Conservation (phyloP, 2,113 vertebrate genomes). For the Brachyistius frenatus region DNA sequence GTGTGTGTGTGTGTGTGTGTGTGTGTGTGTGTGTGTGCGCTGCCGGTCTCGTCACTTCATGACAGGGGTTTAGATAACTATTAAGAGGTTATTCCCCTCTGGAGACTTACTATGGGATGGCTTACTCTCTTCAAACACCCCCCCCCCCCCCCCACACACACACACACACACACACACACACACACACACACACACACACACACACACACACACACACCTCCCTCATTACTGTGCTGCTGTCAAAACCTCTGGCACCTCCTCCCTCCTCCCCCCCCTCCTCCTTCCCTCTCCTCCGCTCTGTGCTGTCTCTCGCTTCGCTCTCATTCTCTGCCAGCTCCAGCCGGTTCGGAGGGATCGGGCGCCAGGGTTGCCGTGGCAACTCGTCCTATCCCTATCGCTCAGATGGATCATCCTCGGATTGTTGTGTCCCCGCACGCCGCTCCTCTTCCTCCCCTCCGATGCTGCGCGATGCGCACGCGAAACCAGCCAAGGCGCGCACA, state of each 20-base stretch:
- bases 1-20: not conserved
- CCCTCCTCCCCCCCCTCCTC: slow-evolving; percentile 1
- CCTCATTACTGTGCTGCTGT: slow-evolving; percentile 66
- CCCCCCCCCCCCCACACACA: no score
- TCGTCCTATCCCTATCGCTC: slow-evolving; percentile 60
- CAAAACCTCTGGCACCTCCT: slow-evolving; percentile 64
- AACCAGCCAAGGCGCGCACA: no score
- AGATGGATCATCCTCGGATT: slow-evolving; percentile 64
- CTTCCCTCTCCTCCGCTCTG: slow-evolving; percentile 26
- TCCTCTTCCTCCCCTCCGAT: slow-evolving; percentile 24
- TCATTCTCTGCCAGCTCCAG: slow-evolving; percentile 67
- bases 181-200: no score
- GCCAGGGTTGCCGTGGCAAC: slow-evolving; percentile 78
- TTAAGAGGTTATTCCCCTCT: slow-evolving; percentile 47
- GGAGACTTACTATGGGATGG: slow-evolving; percentile 25
- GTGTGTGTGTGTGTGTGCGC: not conserved
- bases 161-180: no score
- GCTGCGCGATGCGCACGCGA: slow-evolving; percentile 9
- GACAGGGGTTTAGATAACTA: slow-evolving; percentile 33
- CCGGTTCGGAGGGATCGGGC: slow-evolving; percentile 66
- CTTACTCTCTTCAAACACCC: no score
- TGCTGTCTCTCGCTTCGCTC: slow-evolving; percentile 57
- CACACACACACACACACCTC: no score
- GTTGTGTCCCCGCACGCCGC: slow-evolving; percentile 29
- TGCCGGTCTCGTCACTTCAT: slow-evolving; percentile 40